These are phyloP conservation scores for Eulimnadia texana DNA, from an alignment of 1,140 invertebrate species.

Conservation along the genomic window DNA sequence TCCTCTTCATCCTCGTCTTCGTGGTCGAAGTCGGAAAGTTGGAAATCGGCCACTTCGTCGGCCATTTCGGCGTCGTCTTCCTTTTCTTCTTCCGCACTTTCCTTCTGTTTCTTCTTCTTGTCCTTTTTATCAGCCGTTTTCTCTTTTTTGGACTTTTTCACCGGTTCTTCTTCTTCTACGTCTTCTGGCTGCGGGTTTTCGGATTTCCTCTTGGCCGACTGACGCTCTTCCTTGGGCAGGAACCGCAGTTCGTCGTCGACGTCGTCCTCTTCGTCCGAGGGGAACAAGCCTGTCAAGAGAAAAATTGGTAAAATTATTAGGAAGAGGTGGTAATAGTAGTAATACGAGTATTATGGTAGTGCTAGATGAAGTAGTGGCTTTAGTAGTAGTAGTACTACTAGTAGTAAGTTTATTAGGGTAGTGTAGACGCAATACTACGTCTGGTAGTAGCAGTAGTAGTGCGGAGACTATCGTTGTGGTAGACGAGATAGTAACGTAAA, in stretches of 20 bases:
- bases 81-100: slow-evolving; percentile 7
- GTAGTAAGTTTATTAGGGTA: no score
- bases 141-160: slow-evolving; percentile 8
- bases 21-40: slow-evolving; percentile 23
- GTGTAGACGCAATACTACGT: no score
- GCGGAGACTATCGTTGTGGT: no score
- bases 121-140: slow-evolving; percentile 15
- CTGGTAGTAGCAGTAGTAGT: no score
- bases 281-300: slow-evolving; percentile 9
- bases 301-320: no score
- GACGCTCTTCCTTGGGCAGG: slow-evolving; percentile 7
- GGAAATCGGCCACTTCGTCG: slow-evolving; percentile 23
- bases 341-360: no score
- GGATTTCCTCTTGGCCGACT: slow-evolving; percentile 5
- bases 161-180: slow-evolving; percentile 3
- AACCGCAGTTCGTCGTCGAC: slow-evolving; percentile 12
- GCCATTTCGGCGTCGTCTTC: slow-evolving; percentile 16
- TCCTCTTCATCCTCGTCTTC: slow-evolving; percentile 24
- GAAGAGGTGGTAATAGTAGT: no score
- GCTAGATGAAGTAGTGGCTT: no score
- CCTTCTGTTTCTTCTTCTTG: slow-evolving; percentile 12
- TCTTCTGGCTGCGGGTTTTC: slow-evolving; percentile 3
- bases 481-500: no score
- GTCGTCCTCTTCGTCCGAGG: slow-evolving; percentile 15
- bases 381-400: no score